A percentile compares a stretch with the other conserved stretches of the same genome.
phyloP scores from a whole-genome alignment of 2,888 invertebrate genomes.

The Agriopis aurantiaria region DNA sequence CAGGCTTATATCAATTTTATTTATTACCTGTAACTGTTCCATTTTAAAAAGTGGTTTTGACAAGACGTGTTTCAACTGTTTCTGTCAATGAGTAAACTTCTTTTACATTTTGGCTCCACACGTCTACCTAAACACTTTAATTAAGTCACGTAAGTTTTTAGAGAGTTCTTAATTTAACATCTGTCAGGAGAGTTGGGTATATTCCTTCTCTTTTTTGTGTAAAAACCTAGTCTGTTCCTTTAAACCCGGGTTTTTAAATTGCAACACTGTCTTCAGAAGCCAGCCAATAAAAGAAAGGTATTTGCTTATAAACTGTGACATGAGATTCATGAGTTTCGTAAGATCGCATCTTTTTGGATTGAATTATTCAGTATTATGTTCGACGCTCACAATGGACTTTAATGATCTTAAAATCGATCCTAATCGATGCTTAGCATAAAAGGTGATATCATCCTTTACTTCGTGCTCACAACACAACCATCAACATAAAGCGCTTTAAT shows the following conservation, averaged over 20 bases:
- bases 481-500: conserved; percentile 52
- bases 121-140: too few species aligned
- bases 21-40: background rate
- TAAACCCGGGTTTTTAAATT: background rate
- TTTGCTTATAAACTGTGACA: background rate
- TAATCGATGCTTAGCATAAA: conserved; percentile 25
- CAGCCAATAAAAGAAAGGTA: background rate
- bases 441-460: conserved; percentile 34
- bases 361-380: conserved; percentile 24
- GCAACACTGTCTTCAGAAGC: background rate
- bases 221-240: background rate
- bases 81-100: too few species aligned
- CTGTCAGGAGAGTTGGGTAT: background rate
- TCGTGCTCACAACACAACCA: conserved; percentile 16
- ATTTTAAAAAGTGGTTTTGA: background rate
- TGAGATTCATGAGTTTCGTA: too few species aligned
- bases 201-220: background rate
- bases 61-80: too few species aligned
- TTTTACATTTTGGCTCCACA: too few species aligned
- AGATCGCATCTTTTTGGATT: background rate
- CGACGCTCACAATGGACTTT: conserved; percentile 9
- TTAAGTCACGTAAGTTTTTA: background rate
- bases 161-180: background rate
- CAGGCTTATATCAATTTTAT: background rate
- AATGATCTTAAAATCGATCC: conserved; percentile 20